Evolutionary conservation across 2,888 invertebrate genomes (phyloP).

Genomic region (Alentia gelatinosa): DNA sequence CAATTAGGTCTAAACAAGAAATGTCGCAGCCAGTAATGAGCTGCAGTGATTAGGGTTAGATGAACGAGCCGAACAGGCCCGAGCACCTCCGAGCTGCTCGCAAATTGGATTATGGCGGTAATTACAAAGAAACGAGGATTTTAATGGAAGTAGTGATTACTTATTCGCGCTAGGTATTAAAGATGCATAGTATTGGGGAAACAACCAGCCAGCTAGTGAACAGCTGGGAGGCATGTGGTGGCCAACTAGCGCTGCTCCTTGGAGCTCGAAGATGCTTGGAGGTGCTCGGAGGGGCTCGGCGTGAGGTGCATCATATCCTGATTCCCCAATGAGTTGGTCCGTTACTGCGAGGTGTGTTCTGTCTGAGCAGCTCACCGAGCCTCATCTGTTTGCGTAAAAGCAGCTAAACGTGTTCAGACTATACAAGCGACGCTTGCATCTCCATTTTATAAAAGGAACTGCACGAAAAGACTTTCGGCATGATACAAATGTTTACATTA

Average conservation of each 20-base stretch:
- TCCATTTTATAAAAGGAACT: no score
- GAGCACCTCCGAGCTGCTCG: not conserved
- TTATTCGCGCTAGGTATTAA: not conserved
- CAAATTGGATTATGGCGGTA: slow-evolving; percentile 24
- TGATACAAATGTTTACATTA: no score
- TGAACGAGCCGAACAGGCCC: not conserved
- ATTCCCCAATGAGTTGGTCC: no score
- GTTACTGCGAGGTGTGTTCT: no score
- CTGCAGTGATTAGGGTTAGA: not conserved
- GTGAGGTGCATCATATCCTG: no score
- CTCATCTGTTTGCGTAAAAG: no score
- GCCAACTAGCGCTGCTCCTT: not conserved
- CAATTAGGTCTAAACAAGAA: slow-evolving; percentile 11
- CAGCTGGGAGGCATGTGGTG: not conserved
- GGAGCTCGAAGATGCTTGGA: no score
- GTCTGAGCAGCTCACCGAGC: no score
- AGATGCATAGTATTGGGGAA: not conserved
- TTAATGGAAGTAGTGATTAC: slow-evolving; percentile 28
- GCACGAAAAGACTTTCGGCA: no score
- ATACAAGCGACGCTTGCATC: no score
- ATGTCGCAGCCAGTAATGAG: not conserved
- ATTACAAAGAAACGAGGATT: slow-evolving; percentile 39
- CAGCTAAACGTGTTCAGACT: no score
- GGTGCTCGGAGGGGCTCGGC: not conserved
- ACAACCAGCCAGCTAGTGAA: not conserved